Percentiles rank a stretch among this genome's conserved stretches.
Evolutionary conservation across 30 jellyfish, hydroid and myxozoan genomes (phyloP).

Genomic region (Aurelia aurita): DNA sequence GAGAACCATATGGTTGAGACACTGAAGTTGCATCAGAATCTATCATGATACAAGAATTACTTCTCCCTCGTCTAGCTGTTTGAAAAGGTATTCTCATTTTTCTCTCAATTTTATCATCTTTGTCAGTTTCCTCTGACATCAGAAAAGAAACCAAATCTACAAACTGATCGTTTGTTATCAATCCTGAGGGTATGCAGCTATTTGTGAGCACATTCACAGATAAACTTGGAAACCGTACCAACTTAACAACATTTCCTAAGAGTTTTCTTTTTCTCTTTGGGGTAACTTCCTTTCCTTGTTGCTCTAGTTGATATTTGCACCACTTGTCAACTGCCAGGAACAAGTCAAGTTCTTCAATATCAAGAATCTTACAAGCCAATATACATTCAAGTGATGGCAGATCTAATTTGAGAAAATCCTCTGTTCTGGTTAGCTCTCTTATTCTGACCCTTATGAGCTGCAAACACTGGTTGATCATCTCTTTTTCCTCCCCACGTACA

Average conservation of each 20-base stretch:
- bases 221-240: not conserved
- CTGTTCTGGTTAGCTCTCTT: not conserved
- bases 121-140: no score
- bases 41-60: no score
- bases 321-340: constrained; percentile 3
- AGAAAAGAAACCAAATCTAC: no score
- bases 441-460: not conserved
- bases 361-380: not conserved
- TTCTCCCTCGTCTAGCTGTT: no score
- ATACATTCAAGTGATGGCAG: not conserved
- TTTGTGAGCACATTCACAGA: not conserved
- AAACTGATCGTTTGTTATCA: no score
- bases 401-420: not conserved
- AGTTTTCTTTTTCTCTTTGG: not conserved
- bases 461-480: not conserved
- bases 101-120: no score
- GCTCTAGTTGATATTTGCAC: constrained; percentile 1
- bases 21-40: no score
- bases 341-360: constrained; percentile 5
- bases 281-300: not conserved
- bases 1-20: no score
- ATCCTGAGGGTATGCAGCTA: no score
- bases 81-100: no score
- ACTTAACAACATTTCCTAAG: not conserved
- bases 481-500: not conserved